These are phyloP conservation scores for Notoglanidium macrostoma DNA, from an alignment of 2,797 vertebrate species.

Conservation along the genomic window DNA sequence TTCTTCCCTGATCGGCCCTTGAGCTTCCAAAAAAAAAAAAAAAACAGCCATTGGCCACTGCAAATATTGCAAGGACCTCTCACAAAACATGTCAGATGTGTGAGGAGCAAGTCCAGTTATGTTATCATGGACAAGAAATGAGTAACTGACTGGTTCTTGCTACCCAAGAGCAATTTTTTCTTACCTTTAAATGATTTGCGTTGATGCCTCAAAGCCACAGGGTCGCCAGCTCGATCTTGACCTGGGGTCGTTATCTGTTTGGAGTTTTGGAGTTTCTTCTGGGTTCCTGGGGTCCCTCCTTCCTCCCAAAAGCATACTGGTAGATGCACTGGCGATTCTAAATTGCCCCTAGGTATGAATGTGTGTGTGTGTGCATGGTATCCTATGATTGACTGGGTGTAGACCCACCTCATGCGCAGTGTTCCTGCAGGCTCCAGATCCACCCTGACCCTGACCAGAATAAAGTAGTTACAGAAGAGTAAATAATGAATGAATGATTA, in stretches of 20 bases:
- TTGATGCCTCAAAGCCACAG: not conserved
- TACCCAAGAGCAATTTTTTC: not conserved
- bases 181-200: not conserved
- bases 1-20: constrained; percentile 34
- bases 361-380: not conserved
- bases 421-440: not conserved
- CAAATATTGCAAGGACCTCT: not conserved
- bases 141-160: not conserved
- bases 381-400: not conserved
- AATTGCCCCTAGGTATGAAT: not conserved
- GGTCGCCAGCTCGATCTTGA: not conserved
- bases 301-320: not conserved
- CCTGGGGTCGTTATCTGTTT: not conserved
- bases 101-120: not conserved
- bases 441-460: not conserved
- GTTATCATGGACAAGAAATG: not conserved
- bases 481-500: not conserved
- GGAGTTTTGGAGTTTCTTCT: not conserved
- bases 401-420: not conserved
- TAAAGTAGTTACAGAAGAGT: not conserved
- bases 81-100: not conserved
- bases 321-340: not conserved
- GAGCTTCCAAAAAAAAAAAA: constrained; percentile 37
- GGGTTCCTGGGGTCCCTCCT: not conserved
- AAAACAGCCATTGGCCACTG: not conserved